These are phyloP conservation scores for Napeogenes sylphis DNA, from an alignment of 2,888 invertebrate genomes.

Conservation along the genomic window DNA sequence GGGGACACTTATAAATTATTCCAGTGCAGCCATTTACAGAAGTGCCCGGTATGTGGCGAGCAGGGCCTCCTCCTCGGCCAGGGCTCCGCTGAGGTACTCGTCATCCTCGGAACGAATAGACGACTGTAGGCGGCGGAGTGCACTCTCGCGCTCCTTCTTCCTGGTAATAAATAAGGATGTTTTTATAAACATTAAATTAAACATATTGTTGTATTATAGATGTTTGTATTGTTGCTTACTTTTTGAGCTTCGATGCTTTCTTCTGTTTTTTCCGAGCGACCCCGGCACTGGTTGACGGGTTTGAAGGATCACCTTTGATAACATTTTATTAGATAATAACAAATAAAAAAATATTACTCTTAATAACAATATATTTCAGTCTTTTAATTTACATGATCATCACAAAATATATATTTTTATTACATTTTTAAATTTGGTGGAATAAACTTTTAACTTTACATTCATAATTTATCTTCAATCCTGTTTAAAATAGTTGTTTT, in stretches of 20 bases:
- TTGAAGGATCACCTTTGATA: conserved; percentile 38
- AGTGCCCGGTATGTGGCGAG: conserved; percentile 81
- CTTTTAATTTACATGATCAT: too few species aligned
- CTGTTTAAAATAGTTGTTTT: too few species aligned
- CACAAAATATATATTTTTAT: too few species aligned
- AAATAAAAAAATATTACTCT: background rate
- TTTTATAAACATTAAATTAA: too few species aligned
- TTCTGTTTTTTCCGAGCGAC: conserved; percentile 31
- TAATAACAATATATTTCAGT: too few species aligned
- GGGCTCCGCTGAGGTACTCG: conserved; percentile 84
- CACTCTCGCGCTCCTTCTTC: conserved; percentile 69
- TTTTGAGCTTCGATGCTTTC: conserved; percentile 37
- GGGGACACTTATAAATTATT: background rate
- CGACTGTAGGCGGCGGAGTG: conserved; percentile 78
- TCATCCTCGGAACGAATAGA: conserved; percentile 81
- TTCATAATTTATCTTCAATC: too few species aligned
- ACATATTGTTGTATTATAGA: too few species aligned
- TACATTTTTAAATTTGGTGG: too few species aligned
- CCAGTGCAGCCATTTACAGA: conserved; percentile 46
- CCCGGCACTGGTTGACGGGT: conserved; percentile 48
- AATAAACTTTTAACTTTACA: too few species aligned
- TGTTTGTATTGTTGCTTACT: conserved; percentile 26
- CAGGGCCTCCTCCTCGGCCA: conserved; percentile 83
- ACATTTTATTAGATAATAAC: background rate
- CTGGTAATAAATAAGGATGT: conserved; percentile 32